Percentiles rank a stretch among this genome's conserved stretches.
These are phyloP conservation scores for Sardina pilchardus DNA, from an alignment of 2,113 vertebrate species.

Conservation along the genomic window DNA sequence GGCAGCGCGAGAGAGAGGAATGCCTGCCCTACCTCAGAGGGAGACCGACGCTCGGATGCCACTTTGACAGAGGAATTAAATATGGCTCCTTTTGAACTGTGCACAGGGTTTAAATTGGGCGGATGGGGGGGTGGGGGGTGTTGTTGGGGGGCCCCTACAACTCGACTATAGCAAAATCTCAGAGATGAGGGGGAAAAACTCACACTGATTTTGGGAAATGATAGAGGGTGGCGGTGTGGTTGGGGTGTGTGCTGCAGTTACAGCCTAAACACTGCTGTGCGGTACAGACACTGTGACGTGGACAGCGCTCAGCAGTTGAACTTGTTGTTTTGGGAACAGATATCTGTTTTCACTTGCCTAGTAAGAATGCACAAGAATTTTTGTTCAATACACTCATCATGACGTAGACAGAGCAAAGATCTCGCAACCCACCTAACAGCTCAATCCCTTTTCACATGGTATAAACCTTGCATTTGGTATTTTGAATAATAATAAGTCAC, in stretches of 20 bases:
- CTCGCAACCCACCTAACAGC: not conserved
- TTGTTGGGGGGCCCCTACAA: not conserved
- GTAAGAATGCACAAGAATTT: not conserved
- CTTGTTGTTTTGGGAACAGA: not conserved
- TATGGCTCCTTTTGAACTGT: constrained; percentile 34
- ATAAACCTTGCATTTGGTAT: not conserved
- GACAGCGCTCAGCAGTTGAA: not conserved
- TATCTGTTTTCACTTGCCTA: not conserved
- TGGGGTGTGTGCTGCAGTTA: not conserved
- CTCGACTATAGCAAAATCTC: not conserved
- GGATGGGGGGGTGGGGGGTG: not conserved
- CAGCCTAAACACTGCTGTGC: not conserved
- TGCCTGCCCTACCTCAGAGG: constrained; percentile 59
- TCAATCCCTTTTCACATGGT: not conserved
- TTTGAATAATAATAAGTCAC: not conserved
- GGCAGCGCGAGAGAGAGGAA: constrained; percentile 54
- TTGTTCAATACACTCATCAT: not conserved
- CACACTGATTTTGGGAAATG: not conserved
- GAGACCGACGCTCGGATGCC: constrained; percentile 61
- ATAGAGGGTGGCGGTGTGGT: not conserved
- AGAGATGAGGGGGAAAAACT: not conserved
- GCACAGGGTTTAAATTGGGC: not conserved
- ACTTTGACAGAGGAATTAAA: constrained; percentile 62
- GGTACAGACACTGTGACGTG: not conserved
- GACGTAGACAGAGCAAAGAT: not conserved